phyloP scores from a whole-genome alignment of 2,113 vertebrate species.

The Silurus glanis region DNA sequence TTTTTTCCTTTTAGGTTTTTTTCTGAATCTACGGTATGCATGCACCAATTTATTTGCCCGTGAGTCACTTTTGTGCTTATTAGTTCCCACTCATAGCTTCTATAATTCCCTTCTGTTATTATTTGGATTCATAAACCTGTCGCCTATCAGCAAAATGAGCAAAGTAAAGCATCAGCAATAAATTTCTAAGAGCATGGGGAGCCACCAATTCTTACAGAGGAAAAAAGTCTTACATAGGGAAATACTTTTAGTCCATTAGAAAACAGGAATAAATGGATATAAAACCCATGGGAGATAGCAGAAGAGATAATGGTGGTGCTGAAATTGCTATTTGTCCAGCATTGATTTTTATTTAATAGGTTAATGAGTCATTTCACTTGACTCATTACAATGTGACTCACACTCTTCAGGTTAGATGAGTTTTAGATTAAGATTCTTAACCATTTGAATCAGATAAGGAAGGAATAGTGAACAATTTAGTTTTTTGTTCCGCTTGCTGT shows the following conservation, averaged over 20 bases:
- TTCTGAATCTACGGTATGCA: not conserved
- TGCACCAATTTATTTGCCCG: not conserved
- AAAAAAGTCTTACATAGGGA: constrained; percentile 7
- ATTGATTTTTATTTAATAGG: constrained; percentile 48
- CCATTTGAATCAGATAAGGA: not conserved
- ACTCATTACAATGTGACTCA: constrained; percentile 25
- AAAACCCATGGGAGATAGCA: constrained; percentile 24
- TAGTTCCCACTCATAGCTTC: constrained; percentile 1
- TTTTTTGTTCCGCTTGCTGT: not conserved
- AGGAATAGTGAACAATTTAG: not conserved
- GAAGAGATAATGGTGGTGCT: constrained; percentile 1
- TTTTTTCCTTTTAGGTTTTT: too few species aligned
- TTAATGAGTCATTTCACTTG: constrained; percentile 33
- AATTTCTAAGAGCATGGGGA: not conserved
- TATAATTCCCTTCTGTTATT: not conserved
- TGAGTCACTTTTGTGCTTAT: not conserved
- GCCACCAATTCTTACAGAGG: constrained; percentile 2
- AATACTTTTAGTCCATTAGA: constrained; percentile 14
- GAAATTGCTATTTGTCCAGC: constrained; percentile 33
- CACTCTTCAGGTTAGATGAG: constrained; percentile 18
- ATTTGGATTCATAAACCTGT: constrained; percentile 12
- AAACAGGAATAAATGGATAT: constrained; percentile 24
- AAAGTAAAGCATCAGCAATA: not conserved
- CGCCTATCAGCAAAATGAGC: not conserved
- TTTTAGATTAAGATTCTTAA: not conserved